Evolutionary conservation across 2,888 invertebrate species (phyloP).

Genomic region (Drosophila neonasuta): DNA sequence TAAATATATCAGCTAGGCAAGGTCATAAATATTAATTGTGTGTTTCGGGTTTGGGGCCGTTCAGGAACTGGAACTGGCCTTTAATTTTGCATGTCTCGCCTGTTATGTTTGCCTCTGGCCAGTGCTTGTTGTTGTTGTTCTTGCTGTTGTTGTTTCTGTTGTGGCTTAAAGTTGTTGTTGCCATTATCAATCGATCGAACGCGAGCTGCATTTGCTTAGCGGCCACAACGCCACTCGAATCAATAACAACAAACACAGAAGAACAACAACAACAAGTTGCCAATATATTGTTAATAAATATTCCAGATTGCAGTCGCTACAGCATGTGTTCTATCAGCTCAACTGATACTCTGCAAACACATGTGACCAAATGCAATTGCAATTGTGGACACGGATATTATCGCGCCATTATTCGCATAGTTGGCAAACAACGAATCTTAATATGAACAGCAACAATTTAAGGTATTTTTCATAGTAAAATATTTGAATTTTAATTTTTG

Average conservation of each 20-base stretch:
- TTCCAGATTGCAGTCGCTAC: constrained; percentile 53
- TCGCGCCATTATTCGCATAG: constrained; percentile 1
- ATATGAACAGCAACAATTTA: neutral
- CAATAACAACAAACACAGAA: constrained; percentile 47
- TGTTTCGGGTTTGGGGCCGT: constrained; percentile 48
- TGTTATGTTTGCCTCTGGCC: constrained; percentile 59
- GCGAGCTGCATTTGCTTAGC: constrained; percentile 73
- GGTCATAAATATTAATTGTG: constrained; percentile 77
- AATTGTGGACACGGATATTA: constrained; percentile 3
- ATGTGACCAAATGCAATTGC: neutral
- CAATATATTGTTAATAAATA: constrained; percentile 71
- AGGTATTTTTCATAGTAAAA: no score
- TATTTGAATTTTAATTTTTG: no score
- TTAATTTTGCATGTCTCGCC: constrained; percentile 65
- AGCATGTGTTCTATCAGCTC: constrained; percentile 28
- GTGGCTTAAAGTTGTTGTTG: constrained; percentile 50
- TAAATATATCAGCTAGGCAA: constrained; percentile 75
- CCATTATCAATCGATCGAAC: constrained; percentile 77
- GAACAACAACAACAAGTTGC: constrained; percentile 42
- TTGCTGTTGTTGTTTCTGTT: neutral
- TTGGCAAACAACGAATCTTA: neutral
- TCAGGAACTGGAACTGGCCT: constrained; percentile 55
- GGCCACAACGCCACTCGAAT: constrained; percentile 53
- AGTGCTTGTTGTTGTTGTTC: constrained; percentile 44
- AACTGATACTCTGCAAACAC: constrained; percentile 42